Conservation (phyloP, 2,113 vertebrate genomes). For the Sceloporus undulatus region DNA sequence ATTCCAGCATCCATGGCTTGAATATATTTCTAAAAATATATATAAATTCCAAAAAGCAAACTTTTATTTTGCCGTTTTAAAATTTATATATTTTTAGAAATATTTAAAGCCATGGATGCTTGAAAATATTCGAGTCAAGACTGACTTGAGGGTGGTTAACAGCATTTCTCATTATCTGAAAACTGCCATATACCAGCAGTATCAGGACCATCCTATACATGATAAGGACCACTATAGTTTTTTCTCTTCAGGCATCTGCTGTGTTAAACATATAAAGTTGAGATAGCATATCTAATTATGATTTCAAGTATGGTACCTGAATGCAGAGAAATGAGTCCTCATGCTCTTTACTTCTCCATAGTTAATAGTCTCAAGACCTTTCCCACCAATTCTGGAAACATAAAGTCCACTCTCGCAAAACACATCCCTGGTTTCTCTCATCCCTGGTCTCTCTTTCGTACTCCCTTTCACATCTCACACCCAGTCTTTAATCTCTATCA, state of each 20-base stretch:
- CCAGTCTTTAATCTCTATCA: not conserved
- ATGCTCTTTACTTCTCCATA: not conserved
- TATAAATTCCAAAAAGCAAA: too few species aligned
- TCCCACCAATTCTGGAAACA: not conserved
- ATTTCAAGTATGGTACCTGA: not conserved
- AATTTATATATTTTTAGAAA: too few species aligned
- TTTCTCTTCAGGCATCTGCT: not conserved
- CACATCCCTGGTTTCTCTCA: slow-evolving; percentile 15
- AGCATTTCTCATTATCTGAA: too few species aligned
- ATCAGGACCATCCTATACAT: not conserved
- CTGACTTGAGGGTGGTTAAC: too few species aligned
- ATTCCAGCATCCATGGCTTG: too few species aligned
- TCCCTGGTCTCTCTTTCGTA: slow-evolving; percentile 12
- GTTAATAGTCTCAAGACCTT: not conserved
- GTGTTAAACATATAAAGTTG: not conserved
- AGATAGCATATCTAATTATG: not conserved
- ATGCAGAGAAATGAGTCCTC: not conserved
- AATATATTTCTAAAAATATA: too few species aligned
- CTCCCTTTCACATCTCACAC: slow-evolving; percentile 40
- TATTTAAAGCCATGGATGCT: too few species aligned
- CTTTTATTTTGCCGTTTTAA: too few species aligned
- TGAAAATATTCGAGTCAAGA: too few species aligned
- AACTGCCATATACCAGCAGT: too few species aligned
- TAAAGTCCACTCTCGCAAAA: not conserved
- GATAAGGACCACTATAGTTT: not conserved